Percentiles rank a stretch among this genome's conserved stretches.
Evolutionary conservation across 2,797 vertebrate species (phyloP).

Genomic region (Gephyroberyx darwinii): DNA sequence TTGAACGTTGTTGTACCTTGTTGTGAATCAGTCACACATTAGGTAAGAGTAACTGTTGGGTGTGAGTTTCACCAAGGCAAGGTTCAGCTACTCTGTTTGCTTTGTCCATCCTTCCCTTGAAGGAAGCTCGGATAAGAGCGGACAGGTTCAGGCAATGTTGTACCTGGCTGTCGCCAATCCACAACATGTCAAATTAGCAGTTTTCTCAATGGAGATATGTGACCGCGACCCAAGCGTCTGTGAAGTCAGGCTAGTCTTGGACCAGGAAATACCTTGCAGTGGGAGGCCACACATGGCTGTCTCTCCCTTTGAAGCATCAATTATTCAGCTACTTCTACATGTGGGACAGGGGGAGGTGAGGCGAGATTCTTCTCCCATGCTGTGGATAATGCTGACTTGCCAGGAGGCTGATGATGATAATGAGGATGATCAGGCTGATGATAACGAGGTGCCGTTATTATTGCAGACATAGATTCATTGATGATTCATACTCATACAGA

Average conservation of each 20-base stretch:
- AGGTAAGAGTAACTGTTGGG: too few relatives aligned
- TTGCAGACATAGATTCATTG: conserved; percentile 32
- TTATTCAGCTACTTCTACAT: conserved; percentile 69
- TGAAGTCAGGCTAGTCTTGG: neutral
- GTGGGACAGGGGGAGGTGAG: conserved; percentile 69
- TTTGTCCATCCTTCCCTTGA: too few relatives aligned
- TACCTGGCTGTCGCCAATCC: too few relatives aligned
- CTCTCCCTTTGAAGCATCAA: conserved; percentile 60
- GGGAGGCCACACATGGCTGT: conserved; percentile 54
- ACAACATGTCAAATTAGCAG: too few relatives aligned
- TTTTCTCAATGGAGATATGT: neutral
- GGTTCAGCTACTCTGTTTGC: too few relatives aligned
- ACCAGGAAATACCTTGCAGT: conserved; percentile 62
- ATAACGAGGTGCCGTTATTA: conserved; percentile 26
- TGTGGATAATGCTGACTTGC: conserved; percentile 61
- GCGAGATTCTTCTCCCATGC: conserved; percentile 46
- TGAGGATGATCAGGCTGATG: conserved; percentile 16
- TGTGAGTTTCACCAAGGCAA: too few relatives aligned
- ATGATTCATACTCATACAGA: conserved; percentile 48
- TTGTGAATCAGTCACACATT: too few relatives aligned
- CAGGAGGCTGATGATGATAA: conserved; percentile 45
- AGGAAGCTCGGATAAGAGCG: too few relatives aligned
- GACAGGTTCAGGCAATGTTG: too few relatives aligned
- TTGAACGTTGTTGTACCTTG: too few relatives aligned
- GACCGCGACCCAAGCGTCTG: neutral